Evolutionary conservation across 2,113 vertebrate species (phyloP).

Genomic region (Girardinichthys multiradiatus): DNA sequence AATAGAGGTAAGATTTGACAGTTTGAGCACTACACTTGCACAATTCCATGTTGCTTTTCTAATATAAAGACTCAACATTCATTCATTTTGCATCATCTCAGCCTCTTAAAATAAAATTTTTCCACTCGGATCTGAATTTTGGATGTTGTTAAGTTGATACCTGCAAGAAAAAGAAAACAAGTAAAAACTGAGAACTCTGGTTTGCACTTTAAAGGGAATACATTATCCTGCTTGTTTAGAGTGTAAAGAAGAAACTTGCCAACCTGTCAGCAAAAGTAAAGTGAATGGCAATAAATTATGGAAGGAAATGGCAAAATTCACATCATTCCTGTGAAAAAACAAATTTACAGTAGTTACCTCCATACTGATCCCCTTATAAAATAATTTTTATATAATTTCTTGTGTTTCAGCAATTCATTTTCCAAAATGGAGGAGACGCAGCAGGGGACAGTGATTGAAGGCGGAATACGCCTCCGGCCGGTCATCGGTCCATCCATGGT

Average conservation of each 20-base stretch:
- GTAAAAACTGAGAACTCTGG: constrained; percentile 19
- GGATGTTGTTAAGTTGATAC: constrained; percentile 23
- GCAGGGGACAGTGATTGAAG: not conserved
- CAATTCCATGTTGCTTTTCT: constrained; percentile 38
- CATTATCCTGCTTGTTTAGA: constrained; percentile 34
- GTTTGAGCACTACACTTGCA: constrained; percentile 29
- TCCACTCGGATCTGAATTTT: constrained; percentile 45
- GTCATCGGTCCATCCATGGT: not conserved
- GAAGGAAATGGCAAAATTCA: constrained; percentile 6
- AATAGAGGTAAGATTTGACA: constrained; percentile 65
- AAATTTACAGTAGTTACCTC: constrained; percentile 10
- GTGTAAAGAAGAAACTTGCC: constrained; percentile 54
- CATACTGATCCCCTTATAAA: constrained; percentile 2
- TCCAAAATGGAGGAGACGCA: too few relatives aligned
- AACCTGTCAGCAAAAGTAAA: constrained; percentile 40
- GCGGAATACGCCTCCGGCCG: too few relatives aligned
- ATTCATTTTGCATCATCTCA: constrained; percentile 35
- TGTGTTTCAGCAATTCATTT: not conserved
- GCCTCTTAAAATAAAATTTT: constrained; percentile 7
- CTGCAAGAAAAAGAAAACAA: constrained; percentile 18
- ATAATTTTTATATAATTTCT: not conserved
- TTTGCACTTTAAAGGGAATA: constrained; percentile 26
- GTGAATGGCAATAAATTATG: constrained; percentile 20
- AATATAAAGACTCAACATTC: constrained; percentile 35
- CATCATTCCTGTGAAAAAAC: not conserved